Evolutionary conservation across 2,113 vertebrate genomes (phyloP).

Genomic region (Corythoichthys intestinalis): DNA sequence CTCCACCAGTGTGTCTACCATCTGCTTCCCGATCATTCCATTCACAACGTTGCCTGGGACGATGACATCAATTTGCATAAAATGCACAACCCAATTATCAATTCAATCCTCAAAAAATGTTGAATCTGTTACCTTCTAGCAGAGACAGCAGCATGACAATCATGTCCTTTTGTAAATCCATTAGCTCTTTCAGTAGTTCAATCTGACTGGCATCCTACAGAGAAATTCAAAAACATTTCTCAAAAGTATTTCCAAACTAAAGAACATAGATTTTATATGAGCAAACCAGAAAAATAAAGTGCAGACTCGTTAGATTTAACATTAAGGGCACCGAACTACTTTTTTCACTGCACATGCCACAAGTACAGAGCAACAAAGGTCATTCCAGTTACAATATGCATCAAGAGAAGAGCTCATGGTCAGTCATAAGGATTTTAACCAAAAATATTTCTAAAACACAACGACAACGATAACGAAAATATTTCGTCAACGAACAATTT

Average conservation of each 20-base stretch:
- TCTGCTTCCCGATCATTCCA: constrained; percentile 98
- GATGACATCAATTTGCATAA: not conserved
- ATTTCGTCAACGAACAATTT: too few relatives aligned
- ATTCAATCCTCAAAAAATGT: not conserved
- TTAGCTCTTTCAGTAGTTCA: constrained; percentile 91
- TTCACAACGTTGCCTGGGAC: constrained; percentile 91
- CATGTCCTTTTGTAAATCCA: constrained; percentile 98
- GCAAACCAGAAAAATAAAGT: too few relatives aligned
- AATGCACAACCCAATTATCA: not conserved
- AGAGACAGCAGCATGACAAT: constrained; percentile 96
- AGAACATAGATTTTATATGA: not conserved
- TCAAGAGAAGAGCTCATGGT: too few relatives aligned
- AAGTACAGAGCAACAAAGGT: too few relatives aligned
- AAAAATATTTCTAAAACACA: too few relatives aligned
- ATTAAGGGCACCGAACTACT: too few relatives aligned
- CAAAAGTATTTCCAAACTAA: not conserved
- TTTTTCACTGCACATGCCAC: too few relatives aligned
- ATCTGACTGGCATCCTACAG: constrained; percentile 93
- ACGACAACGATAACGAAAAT: too few relatives aligned
- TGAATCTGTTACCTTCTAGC: constrained; percentile 82
- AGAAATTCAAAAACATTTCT: constrained; percentile 4
- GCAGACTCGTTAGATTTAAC: too few relatives aligned
- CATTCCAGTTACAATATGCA: too few relatives aligned
- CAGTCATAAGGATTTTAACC: too few relatives aligned
- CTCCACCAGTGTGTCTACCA: constrained; percentile 96